Conservation (phyloP, 2,888 invertebrate genomes). For the Troglohyphantes excavatus region DNA sequence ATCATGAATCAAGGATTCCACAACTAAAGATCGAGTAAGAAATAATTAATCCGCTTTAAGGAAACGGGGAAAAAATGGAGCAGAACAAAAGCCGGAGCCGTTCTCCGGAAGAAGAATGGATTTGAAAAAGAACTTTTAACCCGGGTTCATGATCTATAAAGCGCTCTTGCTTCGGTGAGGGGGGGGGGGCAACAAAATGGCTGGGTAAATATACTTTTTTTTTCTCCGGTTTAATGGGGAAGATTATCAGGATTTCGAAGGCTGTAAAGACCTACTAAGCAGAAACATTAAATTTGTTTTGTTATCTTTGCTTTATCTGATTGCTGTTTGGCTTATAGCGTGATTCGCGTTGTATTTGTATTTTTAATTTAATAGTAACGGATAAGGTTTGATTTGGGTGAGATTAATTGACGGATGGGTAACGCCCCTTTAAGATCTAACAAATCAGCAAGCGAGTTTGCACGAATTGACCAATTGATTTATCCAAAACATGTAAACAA, state of each 20-base stretch:
- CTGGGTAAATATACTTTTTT: conserved; percentile 9
- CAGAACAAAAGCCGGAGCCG: neutral
- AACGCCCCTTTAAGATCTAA: too few species aligned
- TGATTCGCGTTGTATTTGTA: too few species aligned
- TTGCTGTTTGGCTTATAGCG: too few species aligned
- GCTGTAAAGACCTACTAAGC: neutral
- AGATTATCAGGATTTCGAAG: conserved; percentile 10
- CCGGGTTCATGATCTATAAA: conserved; percentile 28
- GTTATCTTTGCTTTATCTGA: neutral
- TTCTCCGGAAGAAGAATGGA: conserved; percentile 8
- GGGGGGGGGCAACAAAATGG: conserved; percentile 4
- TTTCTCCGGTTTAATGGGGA: neutral
- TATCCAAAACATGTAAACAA: too few species aligned
- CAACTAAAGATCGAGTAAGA: conserved; percentile 38
- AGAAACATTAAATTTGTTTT: neutral
- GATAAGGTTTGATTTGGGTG: too few species aligned
- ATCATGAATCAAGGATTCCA: conserved; percentile 43
- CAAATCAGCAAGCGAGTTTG: too few species aligned
- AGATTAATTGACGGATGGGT: too few species aligned
- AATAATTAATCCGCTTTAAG: conserved; percentile 55
- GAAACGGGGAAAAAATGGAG: neutral
- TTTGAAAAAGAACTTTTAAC: conserved; percentile 14
- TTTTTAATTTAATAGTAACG: too few species aligned
- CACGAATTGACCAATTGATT: too few species aligned
- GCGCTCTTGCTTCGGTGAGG: neutral